Evolutionary conservation across 2,888 invertebrate species (phyloP).

Genomic region (Amblyjoppa fuscipennis): DNA sequence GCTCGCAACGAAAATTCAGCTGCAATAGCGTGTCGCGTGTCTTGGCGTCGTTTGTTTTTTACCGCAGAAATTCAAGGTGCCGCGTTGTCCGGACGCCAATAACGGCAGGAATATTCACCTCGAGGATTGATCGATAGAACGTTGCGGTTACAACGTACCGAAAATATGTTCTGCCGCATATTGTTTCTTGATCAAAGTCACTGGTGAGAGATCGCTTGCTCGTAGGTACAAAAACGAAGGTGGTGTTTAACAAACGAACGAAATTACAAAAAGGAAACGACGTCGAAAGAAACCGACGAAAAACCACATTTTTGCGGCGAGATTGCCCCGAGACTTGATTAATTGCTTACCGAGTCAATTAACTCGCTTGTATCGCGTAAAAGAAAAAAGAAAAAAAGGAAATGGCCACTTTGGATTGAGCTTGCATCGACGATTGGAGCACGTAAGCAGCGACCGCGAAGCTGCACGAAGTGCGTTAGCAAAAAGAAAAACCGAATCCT

Average conservation of each 20-base stretch:
- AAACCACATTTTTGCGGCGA: background rate
- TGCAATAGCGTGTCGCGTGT: conserved; percentile 43
- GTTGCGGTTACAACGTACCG: background rate
- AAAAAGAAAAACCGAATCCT: background rate
- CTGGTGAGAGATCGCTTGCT: background rate
- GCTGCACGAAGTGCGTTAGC: background rate
- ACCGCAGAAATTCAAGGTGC: conserved; percentile 45
- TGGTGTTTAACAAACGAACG: background rate
- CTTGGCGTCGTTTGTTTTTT: conserved; percentile 20
- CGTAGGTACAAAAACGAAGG: background rate
- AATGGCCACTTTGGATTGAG: background rate
- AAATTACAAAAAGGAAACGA: background rate
- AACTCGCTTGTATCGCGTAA: conserved; percentile 9
- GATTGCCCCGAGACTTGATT: conserved; percentile 20
- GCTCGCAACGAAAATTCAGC: background rate
- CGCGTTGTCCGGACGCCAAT: conserved; percentile 49
- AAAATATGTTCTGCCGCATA: background rate
- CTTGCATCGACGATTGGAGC: background rate
- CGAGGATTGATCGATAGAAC: conserved; percentile 34
- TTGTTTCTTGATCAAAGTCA: conserved; percentile 8
- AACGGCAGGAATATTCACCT: conserved; percentile 26
- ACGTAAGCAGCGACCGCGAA: background rate
- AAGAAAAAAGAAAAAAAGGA: background rate
- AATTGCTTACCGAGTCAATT: conserved; percentile 33
- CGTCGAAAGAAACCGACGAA: background rate